These are phyloP conservation scores for Nesidiocoris tenuis DNA, from an alignment of 2,888 invertebrate genomes.

Conservation along the genomic window DNA sequence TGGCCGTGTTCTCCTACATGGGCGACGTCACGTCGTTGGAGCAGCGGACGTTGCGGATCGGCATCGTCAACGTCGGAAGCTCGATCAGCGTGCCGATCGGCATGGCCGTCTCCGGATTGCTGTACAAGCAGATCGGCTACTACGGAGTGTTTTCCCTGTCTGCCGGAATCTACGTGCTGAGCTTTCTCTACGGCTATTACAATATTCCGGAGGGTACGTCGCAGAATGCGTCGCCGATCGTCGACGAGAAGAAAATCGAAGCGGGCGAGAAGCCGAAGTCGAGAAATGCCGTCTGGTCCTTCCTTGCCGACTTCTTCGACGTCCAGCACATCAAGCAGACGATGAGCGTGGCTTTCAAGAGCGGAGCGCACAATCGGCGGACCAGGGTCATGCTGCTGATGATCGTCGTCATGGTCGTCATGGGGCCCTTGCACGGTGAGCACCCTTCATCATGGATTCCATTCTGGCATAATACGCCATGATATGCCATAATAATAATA, in stretches of 20 bases:
- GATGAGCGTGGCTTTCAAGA: conserved; percentile 75
- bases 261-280: conserved; percentile 8
- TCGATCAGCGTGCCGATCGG: conserved; percentile 86
- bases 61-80: conserved; percentile 83
- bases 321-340: conserved; percentile 74
- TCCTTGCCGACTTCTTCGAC: conserved; percentile 72
- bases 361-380: conserved; percentile 71
- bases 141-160: conserved; percentile 80
- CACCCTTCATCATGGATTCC: conserved; percentile 43
- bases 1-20: conserved; percentile 87
- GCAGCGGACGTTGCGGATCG: conserved; percentile 79
- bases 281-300: conserved; percentile 59
- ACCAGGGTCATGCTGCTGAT: conserved; percentile 74
- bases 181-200: conserved; percentile 72
- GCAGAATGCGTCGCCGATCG: background rate
- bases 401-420: conserved; percentile 78
- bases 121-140: conserved; percentile 58
- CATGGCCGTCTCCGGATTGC: conserved; percentile 81
- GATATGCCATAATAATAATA: no score
- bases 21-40: conserved; percentile 82
- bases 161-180: conserved; percentile 70
- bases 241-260: conserved; percentile 38
- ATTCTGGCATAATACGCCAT: background rate
- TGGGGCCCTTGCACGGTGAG: conserved; percentile 82
- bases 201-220: conserved; percentile 63